Percentiles rank a stretch among this genome's conserved stretches.
phyloP scores from a whole-genome alignment of 2,113 vertebrate genomes.

The Dicentrarchus labrax region DNA sequence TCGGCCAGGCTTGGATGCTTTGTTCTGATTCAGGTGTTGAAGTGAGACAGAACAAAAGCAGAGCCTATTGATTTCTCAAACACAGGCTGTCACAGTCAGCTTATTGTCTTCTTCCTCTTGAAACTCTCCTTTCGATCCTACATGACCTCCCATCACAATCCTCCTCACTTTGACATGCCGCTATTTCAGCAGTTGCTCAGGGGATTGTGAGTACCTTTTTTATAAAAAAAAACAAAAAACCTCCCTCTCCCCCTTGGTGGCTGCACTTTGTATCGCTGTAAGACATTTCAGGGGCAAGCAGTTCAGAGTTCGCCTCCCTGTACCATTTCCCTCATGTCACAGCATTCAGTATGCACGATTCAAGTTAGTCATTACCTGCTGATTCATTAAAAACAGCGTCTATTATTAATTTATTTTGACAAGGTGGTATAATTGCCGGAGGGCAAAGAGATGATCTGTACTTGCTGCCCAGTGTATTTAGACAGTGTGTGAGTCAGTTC shows the following conservation, averaged over 20 bases:
- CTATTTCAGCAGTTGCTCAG: constrained; percentile 52
- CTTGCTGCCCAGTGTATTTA: constrained; percentile 37
- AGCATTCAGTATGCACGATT: background rate
- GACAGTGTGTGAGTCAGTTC: constrained; percentile 41
- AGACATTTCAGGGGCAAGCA: constrained; percentile 28
- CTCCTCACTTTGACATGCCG: constrained; percentile 56
- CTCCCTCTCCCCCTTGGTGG: background rate
- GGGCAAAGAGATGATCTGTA: constrained; percentile 41
- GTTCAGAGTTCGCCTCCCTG: constrained; percentile 3
- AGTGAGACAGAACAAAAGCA: constrained; percentile 74
- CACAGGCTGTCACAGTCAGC: constrained; percentile 73
- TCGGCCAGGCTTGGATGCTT: constrained; percentile 50
- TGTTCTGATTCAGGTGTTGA: constrained; percentile 76
- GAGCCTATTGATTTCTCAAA: constrained; percentile 81
- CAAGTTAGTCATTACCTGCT: constrained; percentile 37
- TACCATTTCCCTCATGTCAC: background rate
- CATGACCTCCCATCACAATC: constrained; percentile 70
- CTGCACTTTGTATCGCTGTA: constrained; percentile 4
- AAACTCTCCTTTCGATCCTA: constrained; percentile 67
- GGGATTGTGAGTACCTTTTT: constrained; percentile 35
- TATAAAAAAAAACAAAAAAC: background rate
- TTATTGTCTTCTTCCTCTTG: constrained; percentile 74
- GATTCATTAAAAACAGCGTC: constrained; percentile 41
- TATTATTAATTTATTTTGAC: constrained; percentile 58
- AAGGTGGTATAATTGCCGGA: constrained; percentile 48